phyloP scores from a whole-genome alignment of 2,113 vertebrate genomes.

The Bagarius yarrelli region DNA sequence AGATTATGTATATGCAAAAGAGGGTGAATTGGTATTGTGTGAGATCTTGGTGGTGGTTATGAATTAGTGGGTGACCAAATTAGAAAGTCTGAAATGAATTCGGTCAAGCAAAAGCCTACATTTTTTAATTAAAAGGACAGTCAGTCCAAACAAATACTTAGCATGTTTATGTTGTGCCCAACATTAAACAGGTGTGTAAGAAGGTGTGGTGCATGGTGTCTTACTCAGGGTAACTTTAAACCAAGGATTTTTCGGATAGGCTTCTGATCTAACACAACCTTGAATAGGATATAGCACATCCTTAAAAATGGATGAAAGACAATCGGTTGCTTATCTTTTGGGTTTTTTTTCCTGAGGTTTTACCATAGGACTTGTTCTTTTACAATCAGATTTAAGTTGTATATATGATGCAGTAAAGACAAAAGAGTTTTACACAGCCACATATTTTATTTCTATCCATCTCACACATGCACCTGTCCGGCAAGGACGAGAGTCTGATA shows the following conservation, averaged over 20 bases:
- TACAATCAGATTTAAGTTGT: neutral
- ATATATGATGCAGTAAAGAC: neutral
- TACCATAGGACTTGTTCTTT: too few relatives aligned
- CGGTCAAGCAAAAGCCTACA: too few relatives aligned
- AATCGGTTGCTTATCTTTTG: neutral
- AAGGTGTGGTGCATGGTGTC: neutral
- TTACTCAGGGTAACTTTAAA: neutral
- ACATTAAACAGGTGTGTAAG: neutral
- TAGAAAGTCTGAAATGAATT: too few relatives aligned
- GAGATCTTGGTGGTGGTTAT: too few relatives aligned
- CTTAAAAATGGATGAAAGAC: too few relatives aligned
- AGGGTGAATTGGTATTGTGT: too few relatives aligned
- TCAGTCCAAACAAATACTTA: too few relatives aligned
- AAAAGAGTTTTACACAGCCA: neutral
- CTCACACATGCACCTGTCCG: conserved; percentile 17
- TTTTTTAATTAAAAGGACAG: too few relatives aligned
- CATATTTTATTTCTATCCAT: neutral
- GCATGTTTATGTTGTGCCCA: too few relatives aligned
- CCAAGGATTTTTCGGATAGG: neutral
- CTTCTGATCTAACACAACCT: neutral
- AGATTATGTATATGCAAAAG: too few relatives aligned
- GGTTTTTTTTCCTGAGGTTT: neutral
- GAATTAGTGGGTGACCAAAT: too few relatives aligned
- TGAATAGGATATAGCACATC: neutral
- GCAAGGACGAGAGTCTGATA: neutral